Conservation (phyloP, 2,113 vertebrate species). For the Rousettus leschenaultii region DNA sequence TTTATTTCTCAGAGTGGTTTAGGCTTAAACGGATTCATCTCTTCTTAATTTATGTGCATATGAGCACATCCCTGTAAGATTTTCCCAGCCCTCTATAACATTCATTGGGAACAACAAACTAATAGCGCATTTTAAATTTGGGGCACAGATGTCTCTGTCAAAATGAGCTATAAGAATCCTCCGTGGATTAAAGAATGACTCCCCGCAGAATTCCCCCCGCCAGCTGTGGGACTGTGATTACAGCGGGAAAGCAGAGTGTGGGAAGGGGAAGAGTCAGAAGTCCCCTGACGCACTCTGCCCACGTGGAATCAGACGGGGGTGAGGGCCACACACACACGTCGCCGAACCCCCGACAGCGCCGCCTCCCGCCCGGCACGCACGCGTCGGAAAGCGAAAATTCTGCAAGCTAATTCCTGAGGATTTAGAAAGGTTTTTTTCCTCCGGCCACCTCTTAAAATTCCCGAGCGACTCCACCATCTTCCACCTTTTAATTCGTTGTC, state of each 20-base stretch:
- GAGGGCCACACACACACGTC: accelerated
- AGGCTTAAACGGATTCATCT: neutral
- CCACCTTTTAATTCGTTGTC: neutral
- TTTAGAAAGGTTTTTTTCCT: neutral
- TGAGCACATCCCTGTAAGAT: neutral
- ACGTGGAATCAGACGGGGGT: neutral
- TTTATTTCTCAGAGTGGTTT: neutral
- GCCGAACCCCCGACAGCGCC: accelerated
- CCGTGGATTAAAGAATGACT: neutral
- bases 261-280: constrained; percentile 21
- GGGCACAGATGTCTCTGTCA: constrained; percentile 19
- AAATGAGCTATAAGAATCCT: constrained; percentile 4
- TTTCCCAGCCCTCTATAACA: neutral
- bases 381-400: neutral
- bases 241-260: neutral
- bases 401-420: neutral
- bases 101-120: neutral
- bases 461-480: neutral
- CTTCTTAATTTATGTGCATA: neutral
- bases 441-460: neutral
- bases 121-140: neutral
- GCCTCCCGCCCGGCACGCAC: neutral
- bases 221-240: neutral
- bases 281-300: neutral
- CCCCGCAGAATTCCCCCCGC: constrained; percentile 1